A percentile compares a stretch with the other conserved stretches of the same genome.
Conservation (phyloP, 2,888 invertebrate genomes). For the Agrotis exclamationis region DNA sequence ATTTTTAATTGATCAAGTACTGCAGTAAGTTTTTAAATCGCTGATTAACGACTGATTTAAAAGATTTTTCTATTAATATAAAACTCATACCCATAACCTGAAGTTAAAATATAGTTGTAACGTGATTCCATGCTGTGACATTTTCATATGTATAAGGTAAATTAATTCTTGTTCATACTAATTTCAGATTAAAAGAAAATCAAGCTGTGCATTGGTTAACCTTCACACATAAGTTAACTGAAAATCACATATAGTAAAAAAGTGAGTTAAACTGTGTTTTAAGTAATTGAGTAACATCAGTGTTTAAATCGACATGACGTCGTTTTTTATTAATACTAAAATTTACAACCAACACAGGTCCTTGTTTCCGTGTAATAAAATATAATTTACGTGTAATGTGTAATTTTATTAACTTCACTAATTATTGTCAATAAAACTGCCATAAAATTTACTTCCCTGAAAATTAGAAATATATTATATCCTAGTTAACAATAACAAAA, state of each 20-base stretch:
- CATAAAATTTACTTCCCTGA: neutral
- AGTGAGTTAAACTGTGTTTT: neutral
- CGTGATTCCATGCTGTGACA: slow-evolving; percentile 17
- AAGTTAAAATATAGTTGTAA: slow-evolving; percentile 27
- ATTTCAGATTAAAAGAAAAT: slow-evolving; percentile 19
- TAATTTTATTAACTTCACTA: too few relatives aligned
- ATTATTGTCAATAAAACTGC: neutral
- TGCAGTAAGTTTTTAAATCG: neutral
- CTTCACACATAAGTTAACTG: slow-evolving; percentile 12
- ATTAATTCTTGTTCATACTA: slow-evolving; percentile 22
- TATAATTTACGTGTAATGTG: neutral
- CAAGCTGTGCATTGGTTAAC: slow-evolving; percentile 41
- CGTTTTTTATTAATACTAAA: too few relatives aligned
- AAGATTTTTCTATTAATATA: slow-evolving; percentile 9
- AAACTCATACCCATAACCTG: neutral
- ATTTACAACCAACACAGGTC: too few relatives aligned
- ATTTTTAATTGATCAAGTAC: neutral
- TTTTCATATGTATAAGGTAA: slow-evolving; percentile 21
- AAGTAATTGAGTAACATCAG: neutral
- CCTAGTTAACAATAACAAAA: too few relatives aligned
- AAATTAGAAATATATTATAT: neutral
- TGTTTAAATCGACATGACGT: neutral
- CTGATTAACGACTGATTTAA: neutral
- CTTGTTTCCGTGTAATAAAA: neutral
- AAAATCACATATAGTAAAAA: slow-evolving; percentile 9